Evolutionary conservation across 2,888 invertebrate genomes (phyloP).

Genomic region (Thymelicus acteon): DNA sequence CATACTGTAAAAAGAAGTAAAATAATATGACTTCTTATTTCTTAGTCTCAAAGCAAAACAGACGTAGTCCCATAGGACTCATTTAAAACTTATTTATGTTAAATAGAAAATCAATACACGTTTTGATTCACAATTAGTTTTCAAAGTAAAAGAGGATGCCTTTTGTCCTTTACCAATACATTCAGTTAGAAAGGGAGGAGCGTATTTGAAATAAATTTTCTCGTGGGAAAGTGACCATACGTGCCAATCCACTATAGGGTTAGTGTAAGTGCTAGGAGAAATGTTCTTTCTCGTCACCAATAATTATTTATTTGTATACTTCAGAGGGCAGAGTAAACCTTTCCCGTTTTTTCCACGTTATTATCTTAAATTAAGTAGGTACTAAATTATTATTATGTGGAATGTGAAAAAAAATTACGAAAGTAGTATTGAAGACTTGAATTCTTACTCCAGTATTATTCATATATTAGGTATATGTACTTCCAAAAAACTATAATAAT

Average conservation of each 20-base stretch:
- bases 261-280: conserved; percentile 10
- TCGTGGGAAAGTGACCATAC: conserved; percentile 10
- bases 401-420: too few relatives aligned
- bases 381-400: too few relatives aligned
- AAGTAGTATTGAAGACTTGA: too few relatives aligned
- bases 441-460: too few relatives aligned
- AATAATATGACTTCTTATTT: neutral
- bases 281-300: conserved; percentile 8
- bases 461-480: too few relatives aligned
- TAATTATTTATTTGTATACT: conserved; percentile 12
- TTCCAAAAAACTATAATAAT: too few relatives aligned
- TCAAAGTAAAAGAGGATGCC: conserved; percentile 9
- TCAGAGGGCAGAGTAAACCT: neutral
- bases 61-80: neutral
- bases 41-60: neutral
- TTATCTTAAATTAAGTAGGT: too few relatives aligned
- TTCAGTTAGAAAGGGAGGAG: neutral
- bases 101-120: conserved; percentile 16
- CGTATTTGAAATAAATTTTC: conserved; percentile 15
- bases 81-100: neutral
- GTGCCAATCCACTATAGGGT: neutral
- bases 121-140: conserved; percentile 14
- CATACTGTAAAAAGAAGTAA: too few relatives aligned
- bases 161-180: neutral
- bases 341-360: neutral